phyloP scores from a whole-genome alignment of 2,888 invertebrate species.

The Agrotis clavis region DNA sequence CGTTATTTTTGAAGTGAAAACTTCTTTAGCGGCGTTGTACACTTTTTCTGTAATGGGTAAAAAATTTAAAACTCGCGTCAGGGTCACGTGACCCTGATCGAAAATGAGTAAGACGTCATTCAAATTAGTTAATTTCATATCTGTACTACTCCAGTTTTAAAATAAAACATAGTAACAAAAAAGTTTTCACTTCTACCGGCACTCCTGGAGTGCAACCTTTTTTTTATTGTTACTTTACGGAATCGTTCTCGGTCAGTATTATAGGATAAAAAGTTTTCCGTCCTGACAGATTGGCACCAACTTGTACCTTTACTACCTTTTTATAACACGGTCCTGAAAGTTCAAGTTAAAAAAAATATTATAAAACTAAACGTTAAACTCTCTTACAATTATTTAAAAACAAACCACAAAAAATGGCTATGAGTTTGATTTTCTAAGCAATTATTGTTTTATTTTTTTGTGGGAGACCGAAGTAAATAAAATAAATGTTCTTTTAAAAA shows the following conservation, averaged over 20 bases:
- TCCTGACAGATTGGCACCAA: slow-evolving; percentile 46
- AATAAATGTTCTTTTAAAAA: slow-evolving; percentile 2
- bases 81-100: no score
- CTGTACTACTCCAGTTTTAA: no score
- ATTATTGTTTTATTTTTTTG: not conserved
- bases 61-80: no score
- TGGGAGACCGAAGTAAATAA: not conserved
- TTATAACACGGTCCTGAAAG: slow-evolving; percentile 18
- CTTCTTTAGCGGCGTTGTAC: no score
- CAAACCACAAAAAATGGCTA: not conserved
- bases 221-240: slow-evolving; percentile 59
- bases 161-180: no score
- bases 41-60: no score
- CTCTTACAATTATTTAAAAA: not conserved
- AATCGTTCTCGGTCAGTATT: slow-evolving; percentile 51
- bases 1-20: no score
- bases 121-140: no score
- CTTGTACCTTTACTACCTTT: slow-evolving; percentile 43
- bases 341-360: slow-evolving; percentile 8
- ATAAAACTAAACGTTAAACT: slow-evolving; percentile 13
- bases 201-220: no score
- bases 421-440: slow-evolving; percentile 2
- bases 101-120: no score
- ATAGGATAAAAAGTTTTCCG: slow-evolving; percentile 50
- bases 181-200: no score